Base-by-base conservation (phyloP, 2,888 invertebrate genomes). In the Lasioglossum pauxillum region DNA sequence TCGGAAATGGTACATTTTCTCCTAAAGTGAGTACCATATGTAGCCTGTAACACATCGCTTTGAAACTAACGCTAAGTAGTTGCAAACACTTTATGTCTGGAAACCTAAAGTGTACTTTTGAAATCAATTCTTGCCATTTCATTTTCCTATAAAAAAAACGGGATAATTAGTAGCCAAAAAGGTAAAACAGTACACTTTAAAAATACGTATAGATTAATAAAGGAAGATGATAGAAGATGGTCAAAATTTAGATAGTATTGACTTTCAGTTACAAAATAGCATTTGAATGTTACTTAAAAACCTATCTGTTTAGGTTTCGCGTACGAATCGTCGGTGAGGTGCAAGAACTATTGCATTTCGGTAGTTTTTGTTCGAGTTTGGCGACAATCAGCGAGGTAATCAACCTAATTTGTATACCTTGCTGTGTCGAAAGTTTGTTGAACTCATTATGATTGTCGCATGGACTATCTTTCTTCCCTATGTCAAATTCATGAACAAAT, bases 61-160 rank as follows among this genome's bases (percentile, higher is more conserved):
- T 95, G 86, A 95, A 95, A 88, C 94, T 94, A 53, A 95, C 93
- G 75, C 94, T 93, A 60, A 94, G 91, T 85, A 93, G 85, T 84
- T 95, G 95, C 19, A 95, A 90, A 90, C 93, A 94, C 83, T 95
- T 94, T 81, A 95, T 94, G 78, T 94, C 94, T 41, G 95, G 95
- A 87, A 95, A 95, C 85, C 91, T 92, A 83, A 95, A 95, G 53
- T 95, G 93, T 78, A 95, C 95, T 90, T 94, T 94, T 12, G 94
- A 93, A 87, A 93, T 93, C 64, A 95, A 87, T 82, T 95, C 94
- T 41, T 94, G 89, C 95, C 95, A 95, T 89, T 95, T 95, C 91
- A 94, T 93, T 92, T 94, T 95, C 95, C 95, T 95, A 64, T 57
- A 46, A 69, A 73, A 73, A 41, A 60, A 7, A 57, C 14, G 69